Conservation (phyloP, 2,113 vertebrate species). For the Eublepharis macularius region DNA sequence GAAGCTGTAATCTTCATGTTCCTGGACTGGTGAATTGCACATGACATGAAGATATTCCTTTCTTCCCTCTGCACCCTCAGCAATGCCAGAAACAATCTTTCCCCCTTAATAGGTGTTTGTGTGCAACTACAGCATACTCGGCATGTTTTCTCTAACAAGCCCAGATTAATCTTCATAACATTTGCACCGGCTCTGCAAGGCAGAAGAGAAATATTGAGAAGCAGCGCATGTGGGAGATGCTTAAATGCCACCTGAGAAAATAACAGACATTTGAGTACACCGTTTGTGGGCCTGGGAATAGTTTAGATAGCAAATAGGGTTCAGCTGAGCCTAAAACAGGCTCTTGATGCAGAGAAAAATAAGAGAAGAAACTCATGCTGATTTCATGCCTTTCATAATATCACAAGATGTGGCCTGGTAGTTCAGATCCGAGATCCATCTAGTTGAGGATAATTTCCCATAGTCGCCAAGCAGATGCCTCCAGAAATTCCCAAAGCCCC, state of each 20-base stretch:
- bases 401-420: too few species aligned
- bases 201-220: conserved; percentile 13
- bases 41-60: neutral
- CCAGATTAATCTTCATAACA: conserved; percentile 10
- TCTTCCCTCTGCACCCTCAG: neutral
- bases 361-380: neutral
- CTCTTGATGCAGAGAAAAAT: neutral
- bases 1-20: too few species aligned
- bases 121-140: neutral
- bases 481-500: too few species aligned
- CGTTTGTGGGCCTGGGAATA: neutral
- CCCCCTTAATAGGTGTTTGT: neutral
- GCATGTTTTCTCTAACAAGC: neutral
- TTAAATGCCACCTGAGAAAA: neutral
- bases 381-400: neutral
- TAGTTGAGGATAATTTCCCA: too few species aligned
- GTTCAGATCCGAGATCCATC: too few species aligned
- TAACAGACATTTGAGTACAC: neutral
- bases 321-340: conserved; percentile 4
- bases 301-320: neutral
- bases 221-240: neutral
- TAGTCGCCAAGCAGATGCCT: too few species aligned
- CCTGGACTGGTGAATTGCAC: too few species aligned
- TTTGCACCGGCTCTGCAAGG: neutral
- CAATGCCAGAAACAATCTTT: neutral